A percentile compares a stretch with the other conserved stretches of the same genome.
Conservation (phyloP, 2,797 vertebrate species). For the Apodemus agrarius region DNA sequence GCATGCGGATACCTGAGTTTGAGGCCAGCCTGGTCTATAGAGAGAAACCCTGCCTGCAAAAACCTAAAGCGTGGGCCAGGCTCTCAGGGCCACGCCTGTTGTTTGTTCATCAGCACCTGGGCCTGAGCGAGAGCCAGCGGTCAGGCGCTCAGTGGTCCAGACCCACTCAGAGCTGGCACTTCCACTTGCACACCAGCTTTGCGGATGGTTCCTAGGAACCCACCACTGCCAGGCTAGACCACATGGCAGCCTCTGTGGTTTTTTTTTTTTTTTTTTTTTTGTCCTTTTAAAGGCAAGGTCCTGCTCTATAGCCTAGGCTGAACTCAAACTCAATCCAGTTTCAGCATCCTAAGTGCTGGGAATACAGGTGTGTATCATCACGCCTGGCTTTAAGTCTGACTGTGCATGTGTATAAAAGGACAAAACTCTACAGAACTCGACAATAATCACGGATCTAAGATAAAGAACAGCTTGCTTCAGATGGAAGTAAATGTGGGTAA, state of each 20-base stretch:
- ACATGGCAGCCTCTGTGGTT: neutral
- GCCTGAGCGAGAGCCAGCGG: neutral
- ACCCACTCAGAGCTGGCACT: neutral
- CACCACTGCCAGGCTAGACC: constrained; percentile 64
- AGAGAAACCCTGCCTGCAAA: neutral
- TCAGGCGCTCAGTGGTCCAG: no score
- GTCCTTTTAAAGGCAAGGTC: neutral
- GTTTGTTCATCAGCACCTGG: no score
- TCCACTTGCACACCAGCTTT: constrained; percentile 45
- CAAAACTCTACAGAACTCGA: constrained; percentile 76
- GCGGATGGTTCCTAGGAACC: constrained; percentile 35
- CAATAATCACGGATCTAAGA: constrained; percentile 74
- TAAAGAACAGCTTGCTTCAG: constrained; percentile 33
- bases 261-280: neutral
- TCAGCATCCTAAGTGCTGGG: neutral
- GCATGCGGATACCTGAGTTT: neutral
- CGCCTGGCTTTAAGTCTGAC: neutral
- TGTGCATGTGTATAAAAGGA: constrained; percentile 58
- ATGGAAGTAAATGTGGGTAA: constrained; percentile 32
- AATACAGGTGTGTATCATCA: neutral
- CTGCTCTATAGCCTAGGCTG: neutral
- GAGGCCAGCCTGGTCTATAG: neutral
- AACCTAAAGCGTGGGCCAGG: neutral
- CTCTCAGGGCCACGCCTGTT: neutral
- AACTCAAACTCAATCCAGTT: neutral